Percentiles rank a stretch among this genome's conserved stretches.
phyloP scores from a whole-genome alignment of 2,113 vertebrate species.

The Lonchura striata region DNA sequence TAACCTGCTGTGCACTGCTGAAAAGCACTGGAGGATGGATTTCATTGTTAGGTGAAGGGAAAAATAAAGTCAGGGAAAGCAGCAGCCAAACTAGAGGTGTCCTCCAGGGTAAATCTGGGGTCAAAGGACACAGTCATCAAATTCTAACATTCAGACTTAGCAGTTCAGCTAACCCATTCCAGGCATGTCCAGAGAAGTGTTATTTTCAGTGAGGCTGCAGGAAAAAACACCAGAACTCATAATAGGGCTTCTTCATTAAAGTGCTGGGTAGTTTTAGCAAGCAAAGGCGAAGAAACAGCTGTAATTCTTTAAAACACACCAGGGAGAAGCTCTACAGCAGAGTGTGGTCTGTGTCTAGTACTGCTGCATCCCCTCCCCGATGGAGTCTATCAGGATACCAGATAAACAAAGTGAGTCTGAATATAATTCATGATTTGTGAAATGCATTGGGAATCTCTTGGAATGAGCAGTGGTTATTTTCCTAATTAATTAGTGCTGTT shows the following conservation, averaged over 20 bases:
- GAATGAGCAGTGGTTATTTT: background rate
- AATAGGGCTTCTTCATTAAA: background rate
- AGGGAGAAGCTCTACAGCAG: background rate
- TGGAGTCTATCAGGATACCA: background rate
- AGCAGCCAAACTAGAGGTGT: background rate
- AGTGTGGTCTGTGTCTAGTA: background rate
- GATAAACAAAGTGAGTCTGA: background rate
- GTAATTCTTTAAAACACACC: background rate
- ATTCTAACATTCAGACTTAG: background rate
- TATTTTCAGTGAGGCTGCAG: background rate
- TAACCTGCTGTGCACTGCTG: background rate
- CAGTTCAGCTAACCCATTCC: background rate
- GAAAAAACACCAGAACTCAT: background rate
- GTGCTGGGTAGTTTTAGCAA: background rate
- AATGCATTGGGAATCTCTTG: background rate
- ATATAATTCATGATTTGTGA: background rate
- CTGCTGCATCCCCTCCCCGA: background rate
- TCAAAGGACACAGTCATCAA: background rate
- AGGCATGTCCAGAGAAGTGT: background rate
- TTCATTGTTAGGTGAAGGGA: background rate
- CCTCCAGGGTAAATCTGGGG: background rate
- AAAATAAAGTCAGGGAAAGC: background rate
- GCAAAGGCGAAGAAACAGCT: background rate
- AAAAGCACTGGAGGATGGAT: slow-evolving; percentile 26
- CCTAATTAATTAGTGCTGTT: background rate